Evolutionary conservation across 2,797 vertebrate species (phyloP).

Genomic region (Falco berigora): DNA sequence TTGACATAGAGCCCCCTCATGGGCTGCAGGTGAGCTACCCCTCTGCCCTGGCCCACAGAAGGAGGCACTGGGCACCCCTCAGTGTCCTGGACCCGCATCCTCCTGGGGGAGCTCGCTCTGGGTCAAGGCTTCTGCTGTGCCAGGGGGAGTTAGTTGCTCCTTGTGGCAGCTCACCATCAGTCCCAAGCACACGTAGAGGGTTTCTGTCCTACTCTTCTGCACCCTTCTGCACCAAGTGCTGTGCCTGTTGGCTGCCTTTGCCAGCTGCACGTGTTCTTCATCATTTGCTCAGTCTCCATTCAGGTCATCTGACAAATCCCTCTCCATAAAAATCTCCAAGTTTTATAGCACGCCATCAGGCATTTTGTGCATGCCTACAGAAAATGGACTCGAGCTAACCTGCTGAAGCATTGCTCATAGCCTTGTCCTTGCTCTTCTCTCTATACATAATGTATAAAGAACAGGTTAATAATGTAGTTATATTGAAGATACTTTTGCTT

Average conservation of each 20-base stretch:
- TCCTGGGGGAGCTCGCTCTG: not conserved
- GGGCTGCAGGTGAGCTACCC: not conserved
- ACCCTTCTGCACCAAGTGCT: not conserved
- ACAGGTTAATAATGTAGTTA: not conserved
- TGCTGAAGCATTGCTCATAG: not conserved
- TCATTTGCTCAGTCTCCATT: not conserved
- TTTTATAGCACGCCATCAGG: not conserved
- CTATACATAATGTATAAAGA: not conserved
- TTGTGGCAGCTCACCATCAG: not conserved
- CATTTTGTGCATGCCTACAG: not conserved
- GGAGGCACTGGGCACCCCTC: not conserved
- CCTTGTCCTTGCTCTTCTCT: not conserved
- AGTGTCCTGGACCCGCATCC: not conserved
- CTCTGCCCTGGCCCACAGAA: not conserved
- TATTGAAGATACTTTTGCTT: not conserved
- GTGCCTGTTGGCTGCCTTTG: not conserved
- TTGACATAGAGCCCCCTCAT: not conserved
- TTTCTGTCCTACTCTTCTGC: not conserved
- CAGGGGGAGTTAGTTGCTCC: not conserved
- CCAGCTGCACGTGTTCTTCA: not conserved
- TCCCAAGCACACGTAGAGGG: accelerated
- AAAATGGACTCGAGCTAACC: not conserved
- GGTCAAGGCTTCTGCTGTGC: not conserved
- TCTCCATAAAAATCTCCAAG: not conserved
- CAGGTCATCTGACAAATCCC: not conserved